These are phyloP conservation scores for Tetragonisca angustula DNA, from an alignment of 2,888 invertebrate species.

Conservation along the genomic window DNA sequence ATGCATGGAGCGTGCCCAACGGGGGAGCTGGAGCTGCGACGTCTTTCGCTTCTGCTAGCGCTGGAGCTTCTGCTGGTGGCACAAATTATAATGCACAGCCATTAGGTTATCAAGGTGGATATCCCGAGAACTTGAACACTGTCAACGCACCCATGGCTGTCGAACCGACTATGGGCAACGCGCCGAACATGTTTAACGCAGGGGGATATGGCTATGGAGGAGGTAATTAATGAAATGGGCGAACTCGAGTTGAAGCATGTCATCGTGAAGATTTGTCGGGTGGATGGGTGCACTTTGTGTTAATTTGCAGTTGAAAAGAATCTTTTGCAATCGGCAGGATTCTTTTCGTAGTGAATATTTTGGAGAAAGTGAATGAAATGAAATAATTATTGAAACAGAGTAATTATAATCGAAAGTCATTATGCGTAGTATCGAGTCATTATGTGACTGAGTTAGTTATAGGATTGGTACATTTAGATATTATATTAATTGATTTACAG, in stretches of 20 bases:
- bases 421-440: neutral
- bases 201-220: constrained; percentile 19
- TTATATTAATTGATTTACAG: too few species aligned
- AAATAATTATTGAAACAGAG: neutral
- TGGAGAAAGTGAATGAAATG: neutral
- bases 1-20: constrained; percentile 42
- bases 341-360: neutral
- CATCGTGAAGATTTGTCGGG: neutral
- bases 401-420: neutral
- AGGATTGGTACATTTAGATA: too few species aligned
- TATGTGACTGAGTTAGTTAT: neutral
- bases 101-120: constrained; percentile 39
- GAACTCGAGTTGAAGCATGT: neutral
- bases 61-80: constrained; percentile 27
- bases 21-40: constrained; percentile 37
- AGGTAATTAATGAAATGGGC: constrained; percentile 35
- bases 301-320: neutral
- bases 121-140: constrained; percentile 13
- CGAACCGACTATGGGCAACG: neutral
- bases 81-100: neutral
- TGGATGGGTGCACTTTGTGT: constrained; percentile 9
- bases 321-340: neutral
- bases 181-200: neutral
- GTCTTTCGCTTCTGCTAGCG: constrained; percentile 52
- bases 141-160: neutral